These are phyloP conservation scores for Cosmorhoe ocellata DNA, from an alignment of 2,888 invertebrate genomes.

Conservation along the genomic window DNA sequence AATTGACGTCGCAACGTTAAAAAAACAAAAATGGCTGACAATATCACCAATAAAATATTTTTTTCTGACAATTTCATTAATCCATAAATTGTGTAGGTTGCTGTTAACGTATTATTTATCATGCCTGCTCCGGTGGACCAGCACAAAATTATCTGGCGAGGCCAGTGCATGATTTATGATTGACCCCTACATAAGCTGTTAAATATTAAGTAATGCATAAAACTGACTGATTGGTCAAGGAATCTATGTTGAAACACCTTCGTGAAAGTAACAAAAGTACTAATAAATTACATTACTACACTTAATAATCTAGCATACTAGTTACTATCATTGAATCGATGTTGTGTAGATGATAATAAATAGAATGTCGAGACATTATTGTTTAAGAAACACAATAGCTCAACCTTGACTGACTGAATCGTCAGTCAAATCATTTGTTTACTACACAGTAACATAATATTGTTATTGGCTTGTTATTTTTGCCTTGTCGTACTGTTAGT, in stretches of 20 bases:
- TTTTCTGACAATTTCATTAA: no score
- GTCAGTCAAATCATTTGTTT: conserved; percentile 44
- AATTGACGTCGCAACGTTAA: neutral
- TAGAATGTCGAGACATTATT: conserved; percentile 28
- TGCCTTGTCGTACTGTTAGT: conserved; percentile 6
- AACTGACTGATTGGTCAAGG: conserved; percentile 49
- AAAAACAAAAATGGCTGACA: neutral
- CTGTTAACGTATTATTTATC: neutral
- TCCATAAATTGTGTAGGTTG: no score
- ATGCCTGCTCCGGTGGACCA: conserved; percentile 2
- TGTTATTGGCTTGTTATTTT: conserved; percentile 32
- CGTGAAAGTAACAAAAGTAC: conserved; percentile 13
- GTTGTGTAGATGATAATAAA: conserved; percentile 19
- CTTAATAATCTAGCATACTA: no score
- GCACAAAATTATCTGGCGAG: conserved; percentile 39
- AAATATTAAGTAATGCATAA: conserved; percentile 40
- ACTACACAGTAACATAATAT: conserved; percentile 39
- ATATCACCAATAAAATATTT: no score
- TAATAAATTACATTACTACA: conserved; percentile 2
- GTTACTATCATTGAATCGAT: conserved; percentile 9
- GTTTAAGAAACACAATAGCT: conserved; percentile 42
- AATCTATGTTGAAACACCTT: conserved; percentile 39
- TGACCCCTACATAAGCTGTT: conserved; percentile 41
- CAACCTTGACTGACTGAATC: conserved; percentile 51
- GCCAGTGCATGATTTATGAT: conserved; percentile 49